Conservation (phyloP, 2,113 vertebrate species). For the Anguilla rostrata region DNA sequence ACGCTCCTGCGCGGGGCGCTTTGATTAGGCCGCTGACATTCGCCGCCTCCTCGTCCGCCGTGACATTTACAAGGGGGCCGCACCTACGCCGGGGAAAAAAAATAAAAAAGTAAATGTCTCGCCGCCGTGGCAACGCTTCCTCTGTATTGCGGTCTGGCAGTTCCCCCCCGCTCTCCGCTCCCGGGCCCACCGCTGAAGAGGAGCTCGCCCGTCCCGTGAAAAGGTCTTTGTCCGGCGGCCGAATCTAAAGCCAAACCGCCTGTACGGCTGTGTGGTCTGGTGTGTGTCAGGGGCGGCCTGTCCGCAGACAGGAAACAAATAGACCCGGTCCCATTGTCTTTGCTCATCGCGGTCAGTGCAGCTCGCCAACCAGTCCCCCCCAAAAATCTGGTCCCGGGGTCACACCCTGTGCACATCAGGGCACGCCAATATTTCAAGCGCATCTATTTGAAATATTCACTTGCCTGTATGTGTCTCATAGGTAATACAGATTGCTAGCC, state of each 20-base stretch:
- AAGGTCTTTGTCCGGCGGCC: not conserved
- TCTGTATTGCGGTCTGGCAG: not conserved
- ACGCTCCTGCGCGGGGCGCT: not conserved
- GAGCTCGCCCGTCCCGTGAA: not conserved
- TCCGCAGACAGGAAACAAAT: not conserved
- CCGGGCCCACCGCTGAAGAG: not conserved
- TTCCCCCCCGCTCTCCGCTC: not conserved
- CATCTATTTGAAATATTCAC: no score
- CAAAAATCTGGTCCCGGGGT: no score
- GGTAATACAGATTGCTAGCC: no score
- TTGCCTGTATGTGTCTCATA: no score
- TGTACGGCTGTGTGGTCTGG: no score
- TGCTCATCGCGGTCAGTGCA: not conserved
- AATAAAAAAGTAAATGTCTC: not conserved
- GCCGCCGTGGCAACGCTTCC: conserved; percentile 3
- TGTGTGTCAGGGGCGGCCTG: not conserved
- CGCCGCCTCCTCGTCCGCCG: conserved; percentile 4
- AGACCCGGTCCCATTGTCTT: not conserved
- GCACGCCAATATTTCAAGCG: no score
- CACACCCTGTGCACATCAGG: no score
- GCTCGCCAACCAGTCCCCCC: not conserved
- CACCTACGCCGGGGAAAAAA: not conserved
- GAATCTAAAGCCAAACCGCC: not conserved
- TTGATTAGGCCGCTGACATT: conserved; percentile 21
- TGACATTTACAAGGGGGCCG: conserved; percentile 8